These are phyloP conservation scores for Bruchidius siliquastri DNA, from an alignment of 2,888 invertebrate genomes.

Conservation along the genomic window DNA sequence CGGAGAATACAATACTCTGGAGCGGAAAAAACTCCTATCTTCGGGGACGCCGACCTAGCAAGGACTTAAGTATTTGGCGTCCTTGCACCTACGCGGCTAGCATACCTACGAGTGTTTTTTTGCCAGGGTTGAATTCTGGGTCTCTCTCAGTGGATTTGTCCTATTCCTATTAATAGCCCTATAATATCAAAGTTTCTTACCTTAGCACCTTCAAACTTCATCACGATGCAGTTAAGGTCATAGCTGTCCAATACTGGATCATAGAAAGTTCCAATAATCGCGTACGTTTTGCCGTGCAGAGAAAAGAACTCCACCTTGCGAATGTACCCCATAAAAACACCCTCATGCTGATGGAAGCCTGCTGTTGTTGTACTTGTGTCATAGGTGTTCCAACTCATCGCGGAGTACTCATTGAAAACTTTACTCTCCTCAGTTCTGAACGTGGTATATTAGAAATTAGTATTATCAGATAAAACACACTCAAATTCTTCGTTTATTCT, in stretches of 20 bases:
- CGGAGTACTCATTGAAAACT: constrained; percentile 30
- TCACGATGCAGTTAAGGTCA: constrained; percentile 32
- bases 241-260: constrained; percentile 34
- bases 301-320: constrained; percentile 41
- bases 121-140: too few relatives aligned
- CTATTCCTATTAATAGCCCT: too few relatives aligned
- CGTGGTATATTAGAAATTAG: too few relatives aligned
- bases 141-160: too few relatives aligned
- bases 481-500: too few relatives aligned
- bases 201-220: constrained; percentile 32
- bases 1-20: too few relatives aligned
- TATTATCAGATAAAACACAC: too few relatives aligned
- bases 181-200: constrained; percentile 19
- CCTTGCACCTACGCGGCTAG: too few relatives aligned
- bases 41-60: too few relatives aligned
- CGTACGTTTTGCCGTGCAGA: constrained; percentile 31
- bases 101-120: too few relatives aligned
- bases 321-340: constrained; percentile 35
- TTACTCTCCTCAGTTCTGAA: constrained; percentile 24
- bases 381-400: constrained; percentile 32
- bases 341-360: constrained; percentile 26
- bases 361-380: constrained; percentile 17
- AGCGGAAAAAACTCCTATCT: too few relatives aligned
- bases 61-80: too few relatives aligned
- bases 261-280: constrained; percentile 37